Evolutionary conservation across 2,797 vertebrate genomes (phyloP), one percentile per base, ranked within the genome.

Genomic region (Toxotes lorentzi): DNA sequence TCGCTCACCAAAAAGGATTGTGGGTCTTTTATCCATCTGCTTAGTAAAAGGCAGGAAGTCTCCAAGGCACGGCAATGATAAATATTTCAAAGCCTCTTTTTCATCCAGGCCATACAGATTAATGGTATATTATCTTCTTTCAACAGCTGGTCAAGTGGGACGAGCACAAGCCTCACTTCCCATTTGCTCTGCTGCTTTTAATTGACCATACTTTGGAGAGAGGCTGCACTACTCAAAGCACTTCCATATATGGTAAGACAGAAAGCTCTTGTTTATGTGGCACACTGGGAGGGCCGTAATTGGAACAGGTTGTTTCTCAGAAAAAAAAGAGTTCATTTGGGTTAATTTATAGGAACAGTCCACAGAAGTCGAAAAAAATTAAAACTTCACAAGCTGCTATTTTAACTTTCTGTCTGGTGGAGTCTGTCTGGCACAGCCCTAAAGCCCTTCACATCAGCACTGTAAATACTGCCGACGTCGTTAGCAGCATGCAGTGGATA

Each of bases 231-330:
- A n/a, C 84, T 86, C 83, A 74, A n/a, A 82, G 51, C 58, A 84
- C 75, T 86, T 90, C 94, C 93, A 86, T 95, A 89, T 94, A 94
- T 90, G 94, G 94, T 85, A 11, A 72, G 57, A 58, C 71, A 86
- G 86, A 70, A 43, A 40, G 35, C 54, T 86, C 76, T 81, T 86
- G 82, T 86, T 86, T 70, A 78, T 74, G 78, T 56, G 43, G 58
- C 48, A 21, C 57, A 24, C 57, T 4, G 34, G 1, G 12, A 57
- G 38, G 38, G 80, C 50, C 65, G 77, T 61, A 47, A 71, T 71
- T 34, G 76, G 14, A 80, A 73, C 14, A 67, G 16, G 57, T 14
- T 43, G 53, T 23, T 5, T 65, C 38, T 70, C 47, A 58, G n/a
- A 41, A 74, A 72, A 82, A 54, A 3, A 74, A 32, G 7, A 38